Evolutionary conservation across 2,797 vertebrate species (phyloP).

Genomic region (Pitangus sulphuratus): DNA sequence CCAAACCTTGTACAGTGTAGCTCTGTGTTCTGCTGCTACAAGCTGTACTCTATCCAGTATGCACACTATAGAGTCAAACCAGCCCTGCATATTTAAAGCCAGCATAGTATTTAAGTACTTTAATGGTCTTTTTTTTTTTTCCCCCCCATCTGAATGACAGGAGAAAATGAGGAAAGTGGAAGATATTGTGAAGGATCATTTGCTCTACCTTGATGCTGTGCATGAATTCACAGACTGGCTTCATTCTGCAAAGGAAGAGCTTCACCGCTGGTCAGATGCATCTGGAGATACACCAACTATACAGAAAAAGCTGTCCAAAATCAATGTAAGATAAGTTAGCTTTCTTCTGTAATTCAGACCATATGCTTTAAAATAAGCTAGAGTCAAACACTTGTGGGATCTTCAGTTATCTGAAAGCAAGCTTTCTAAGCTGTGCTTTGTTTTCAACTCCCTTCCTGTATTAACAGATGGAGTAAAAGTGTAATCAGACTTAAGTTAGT

Average conservation of each 20-base stretch:
- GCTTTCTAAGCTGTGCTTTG: not conserved
- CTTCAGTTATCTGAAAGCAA: not conserved
- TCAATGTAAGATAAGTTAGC: constrained; percentile 81
- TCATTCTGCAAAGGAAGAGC: constrained; percentile 94
- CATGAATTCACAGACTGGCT: constrained; percentile 97
- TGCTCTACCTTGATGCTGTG: constrained; percentile 90
- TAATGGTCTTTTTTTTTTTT: not conserved
- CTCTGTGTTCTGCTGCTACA: not conserved
- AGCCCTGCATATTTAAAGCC: not conserved
- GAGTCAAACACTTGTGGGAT: not conserved
- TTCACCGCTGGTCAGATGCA: constrained; percentile 94
- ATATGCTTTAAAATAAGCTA: not conserved
- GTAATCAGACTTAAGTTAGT: not conserved
- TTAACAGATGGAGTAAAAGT: not conserved
- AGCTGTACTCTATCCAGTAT: not conserved
- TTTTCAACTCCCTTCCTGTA: not conserved
- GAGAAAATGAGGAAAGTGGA: constrained; percentile 92
- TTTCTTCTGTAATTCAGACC: not conserved
- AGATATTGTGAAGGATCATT: constrained; percentile 90
- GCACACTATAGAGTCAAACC: not conserved
- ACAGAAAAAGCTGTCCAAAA: constrained; percentile 90
- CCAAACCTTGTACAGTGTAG: not conserved
- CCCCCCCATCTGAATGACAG: constrained; percentile 61
- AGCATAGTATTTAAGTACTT: not conserved
- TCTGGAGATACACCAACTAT: constrained; percentile 87